Conservation (phyloP, 2,888 invertebrate genomes). For the Macrosoma leucophasiata region DNA sequence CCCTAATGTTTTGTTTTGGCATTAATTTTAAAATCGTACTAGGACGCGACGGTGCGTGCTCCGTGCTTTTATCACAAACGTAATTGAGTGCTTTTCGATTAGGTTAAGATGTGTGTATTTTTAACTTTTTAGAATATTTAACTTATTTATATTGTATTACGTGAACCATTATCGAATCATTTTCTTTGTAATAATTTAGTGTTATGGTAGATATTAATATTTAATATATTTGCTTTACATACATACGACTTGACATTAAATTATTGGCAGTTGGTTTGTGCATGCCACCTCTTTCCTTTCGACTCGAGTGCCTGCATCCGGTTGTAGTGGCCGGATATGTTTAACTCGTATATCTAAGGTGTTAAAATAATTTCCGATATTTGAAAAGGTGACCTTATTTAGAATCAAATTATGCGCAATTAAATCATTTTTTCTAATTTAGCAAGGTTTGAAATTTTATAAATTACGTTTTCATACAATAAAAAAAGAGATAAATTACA, state of each 20-base stretch:
- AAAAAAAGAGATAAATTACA: slow-evolving; percentile 51
- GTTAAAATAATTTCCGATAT: slow-evolving; percentile 45
- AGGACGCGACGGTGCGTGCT: slow-evolving; percentile 33
- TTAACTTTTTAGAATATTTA: slow-evolving; percentile 75
- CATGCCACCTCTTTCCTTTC: slow-evolving; percentile 64
- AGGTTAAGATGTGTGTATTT: slow-evolving; percentile 75
- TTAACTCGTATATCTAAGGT: slow-evolving; percentile 31
- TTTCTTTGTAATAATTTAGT: slow-evolving; percentile 74
- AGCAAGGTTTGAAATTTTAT: slow-evolving; percentile 59
- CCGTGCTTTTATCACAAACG: slow-evolving; percentile 51
- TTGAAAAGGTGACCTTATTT: slow-evolving; percentile 52
- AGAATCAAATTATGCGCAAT: slow-evolving; percentile 34
- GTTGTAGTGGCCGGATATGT: slow-evolving; percentile 30
- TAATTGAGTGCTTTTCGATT: slow-evolving; percentile 69
- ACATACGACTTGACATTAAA: slow-evolving; percentile 60
- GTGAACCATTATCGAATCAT: slow-evolving; percentile 68
- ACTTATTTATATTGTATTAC: slow-evolving; percentile 75
- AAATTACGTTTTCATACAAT: slow-evolving; percentile 54
- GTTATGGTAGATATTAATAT: slow-evolving; percentile 70
- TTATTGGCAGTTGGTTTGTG: slow-evolving; percentile 65
- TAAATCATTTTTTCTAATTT: slow-evolving; percentile 45
- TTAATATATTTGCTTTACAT: slow-evolving; percentile 75
- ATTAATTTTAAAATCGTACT: slow-evolving; percentile 39
- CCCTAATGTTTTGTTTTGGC: slow-evolving; percentile 56
- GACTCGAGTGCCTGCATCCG: slow-evolving; percentile 64